These are phyloP conservation scores for Lacanobia wlatinum DNA, from an alignment of 2,888 invertebrate species.

Conservation along the genomic window DNA sequence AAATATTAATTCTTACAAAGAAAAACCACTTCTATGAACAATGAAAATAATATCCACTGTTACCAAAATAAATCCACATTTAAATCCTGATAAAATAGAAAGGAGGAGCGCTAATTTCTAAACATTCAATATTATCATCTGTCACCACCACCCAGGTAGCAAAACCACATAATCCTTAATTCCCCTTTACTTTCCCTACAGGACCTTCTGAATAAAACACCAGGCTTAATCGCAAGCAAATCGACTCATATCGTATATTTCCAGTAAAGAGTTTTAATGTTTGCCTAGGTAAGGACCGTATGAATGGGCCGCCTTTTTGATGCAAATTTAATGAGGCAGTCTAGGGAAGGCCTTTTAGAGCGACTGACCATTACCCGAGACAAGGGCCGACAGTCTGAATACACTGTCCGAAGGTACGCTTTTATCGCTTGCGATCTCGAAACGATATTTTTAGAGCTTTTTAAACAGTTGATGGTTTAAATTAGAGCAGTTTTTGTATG, in stretches of 20 bases:
- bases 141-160: conserved; percentile 12
- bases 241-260: conserved; percentile 60
- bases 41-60: background rate
- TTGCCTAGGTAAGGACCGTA: conserved; percentile 74
- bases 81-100: conserved; percentile 15
- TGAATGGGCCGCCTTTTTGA: conserved; percentile 81
- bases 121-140: conserved; percentile 18
- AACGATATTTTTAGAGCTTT: conserved; percentile 54
- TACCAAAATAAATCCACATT: background rate
- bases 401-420: conserved; percentile 74
- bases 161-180: conserved; percentile 25
- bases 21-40: background rate
- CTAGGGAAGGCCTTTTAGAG: conserved; percentile 77
- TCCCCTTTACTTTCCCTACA: conserved; percentile 2
- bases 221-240: conserved; percentile 51
- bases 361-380: conserved; percentile 85
- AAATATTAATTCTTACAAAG: background rate
- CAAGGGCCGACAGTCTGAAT: conserved; percentile 79
- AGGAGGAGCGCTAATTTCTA: background rate
- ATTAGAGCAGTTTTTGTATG: conserved; percentile 6
- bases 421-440: conserved; percentile 57
- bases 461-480: conserved; percentile 25
- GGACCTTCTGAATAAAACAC: conserved; percentile 38
- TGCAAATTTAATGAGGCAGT: conserved; percentile 87
- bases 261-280: conserved; percentile 68